Evolutionary conservation across 2,113 vertebrate species (phyloP).

Genomic region (Nothocercus julius): DNA sequence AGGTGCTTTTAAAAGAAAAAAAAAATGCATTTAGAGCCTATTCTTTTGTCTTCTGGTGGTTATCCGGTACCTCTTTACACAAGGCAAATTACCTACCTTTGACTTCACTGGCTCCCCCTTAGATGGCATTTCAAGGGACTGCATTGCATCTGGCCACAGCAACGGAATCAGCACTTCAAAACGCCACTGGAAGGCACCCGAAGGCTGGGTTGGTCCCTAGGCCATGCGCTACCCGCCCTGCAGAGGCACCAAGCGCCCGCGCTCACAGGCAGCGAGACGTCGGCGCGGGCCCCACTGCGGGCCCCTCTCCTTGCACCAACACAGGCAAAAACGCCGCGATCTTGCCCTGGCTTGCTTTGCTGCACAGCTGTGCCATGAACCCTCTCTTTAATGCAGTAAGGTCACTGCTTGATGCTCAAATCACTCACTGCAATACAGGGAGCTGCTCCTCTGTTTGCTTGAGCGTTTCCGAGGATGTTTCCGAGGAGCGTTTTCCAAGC

Average conservation of each 20-base stretch:
- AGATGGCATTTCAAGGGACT: neutral
- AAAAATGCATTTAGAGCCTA: neutral
- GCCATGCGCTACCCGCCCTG: neutral
- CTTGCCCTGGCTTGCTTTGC: neutral
- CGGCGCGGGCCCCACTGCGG: accelerated
- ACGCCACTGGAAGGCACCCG: neutral
- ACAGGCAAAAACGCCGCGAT: neutral
- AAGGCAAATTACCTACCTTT: neutral
- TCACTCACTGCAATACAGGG: accelerated
- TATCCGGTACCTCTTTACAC: accelerated
- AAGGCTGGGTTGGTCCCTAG: neutral
- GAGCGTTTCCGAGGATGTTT: neutral
- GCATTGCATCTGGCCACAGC: neutral
- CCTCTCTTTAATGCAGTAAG: neutral
- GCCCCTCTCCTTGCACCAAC: neutral
- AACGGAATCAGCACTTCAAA: neutral
- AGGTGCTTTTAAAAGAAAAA: neutral
- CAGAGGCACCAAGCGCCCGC: neutral
- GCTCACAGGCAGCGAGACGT: accelerated
- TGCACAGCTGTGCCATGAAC: neutral
- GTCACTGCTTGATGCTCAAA: neutral
- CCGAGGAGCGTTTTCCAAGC: too few relatives aligned
- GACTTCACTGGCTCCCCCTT: neutral
- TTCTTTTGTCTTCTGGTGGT: neutral
- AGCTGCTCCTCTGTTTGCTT: neutral